Evolutionary conservation across 2,797 vertebrate genomes (phyloP).

Genomic region (Hyperoplus immaculatus): DNA sequence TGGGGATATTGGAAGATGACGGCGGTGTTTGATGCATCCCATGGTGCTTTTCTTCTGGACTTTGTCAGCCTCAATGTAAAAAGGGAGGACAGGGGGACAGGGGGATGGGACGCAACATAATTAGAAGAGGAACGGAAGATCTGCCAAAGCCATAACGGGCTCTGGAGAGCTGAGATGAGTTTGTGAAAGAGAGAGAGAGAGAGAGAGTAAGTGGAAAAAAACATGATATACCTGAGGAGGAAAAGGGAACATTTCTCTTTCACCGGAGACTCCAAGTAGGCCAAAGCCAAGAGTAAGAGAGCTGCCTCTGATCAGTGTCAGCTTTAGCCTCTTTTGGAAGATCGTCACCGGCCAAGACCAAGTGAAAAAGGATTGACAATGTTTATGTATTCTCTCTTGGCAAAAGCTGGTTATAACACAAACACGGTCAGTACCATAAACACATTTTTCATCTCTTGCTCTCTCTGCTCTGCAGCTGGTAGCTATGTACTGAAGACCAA

Average conservation of each 20-base stretch:
- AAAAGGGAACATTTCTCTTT: constrained; percentile 28
- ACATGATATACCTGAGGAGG: constrained; percentile 20
- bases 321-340: constrained; percentile 61
- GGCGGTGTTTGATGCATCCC: constrained; percentile 67
- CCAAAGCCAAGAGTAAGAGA: constrained; percentile 45
- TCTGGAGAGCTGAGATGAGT: constrained; percentile 38
- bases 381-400: constrained; percentile 83
- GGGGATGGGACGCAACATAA: constrained; percentile 46
- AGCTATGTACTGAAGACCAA: constrained; percentile 55
- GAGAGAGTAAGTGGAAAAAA: constrained; percentile 33
- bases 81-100: constrained; percentile 17
- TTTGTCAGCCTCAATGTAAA: constrained; percentile 55
- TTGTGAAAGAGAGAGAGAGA: constrained; percentile 13
- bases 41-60: constrained; percentile 78
- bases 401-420: constrained; percentile 78
- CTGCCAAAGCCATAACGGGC: constrained; percentile 63
- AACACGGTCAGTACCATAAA: constrained; percentile 80
- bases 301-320: constrained; percentile 73
- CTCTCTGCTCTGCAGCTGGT: constrained; percentile 65
- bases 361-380: constrained; percentile 69
- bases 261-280: constrained; percentile 27
- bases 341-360: constrained; percentile 63
- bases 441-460: constrained; percentile 50
- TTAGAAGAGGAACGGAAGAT: constrained; percentile 73
- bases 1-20: constrained; percentile 50